Evolutionary conservation across 2,888 invertebrate species (phyloP), one percentile per base, ranked within the genome.

Genomic region (Emmelina monodactyla): DNA sequence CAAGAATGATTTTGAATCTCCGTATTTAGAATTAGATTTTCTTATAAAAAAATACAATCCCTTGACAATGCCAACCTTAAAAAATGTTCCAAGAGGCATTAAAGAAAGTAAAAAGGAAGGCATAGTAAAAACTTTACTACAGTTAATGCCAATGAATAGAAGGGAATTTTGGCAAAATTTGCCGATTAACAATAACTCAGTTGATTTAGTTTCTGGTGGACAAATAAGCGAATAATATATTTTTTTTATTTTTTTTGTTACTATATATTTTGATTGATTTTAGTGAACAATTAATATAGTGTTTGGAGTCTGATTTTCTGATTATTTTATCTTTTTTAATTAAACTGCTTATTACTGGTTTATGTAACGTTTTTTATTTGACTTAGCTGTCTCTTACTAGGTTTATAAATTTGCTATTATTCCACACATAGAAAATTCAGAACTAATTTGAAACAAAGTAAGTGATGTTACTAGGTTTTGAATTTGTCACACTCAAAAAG

Each of bases 1-100:
- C 13, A 30, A 30, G 31, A 30, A 30, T 30, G 31, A 30, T 30
- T 32, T 32, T 32, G 32, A 32, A 16, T 32, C 32, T 32, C 32
- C 9, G 10, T 32, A 16, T 32, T 16, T 16, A 15, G 32, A 32
- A 16, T 32, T 32, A 16, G 32, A 32, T 32, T 32, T 32, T 16
- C 16, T 32, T 6, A 32, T 32, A 6, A 32, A 32, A 32, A 14
- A 16, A 32, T n/a, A 16, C 32, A 32, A n/a, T 32, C 16, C 10
- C 32, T 32, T 14, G 15, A 16, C 15, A 10, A 32, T 16, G 16
- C 32, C 32, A 16, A 32, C 4, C 15, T 16, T 32, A 16, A 32
- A n/a, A 6, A 28, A 28, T 28, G n/a, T n/a, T 28, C 28, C 28
- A 28, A 6, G 28, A 28, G 28, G 28, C 11, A 11, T 28, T 6